These are phyloP conservation scores for Sebastes alutus DNA, from an alignment of 2,797 vertebrate species.

Conservation along the genomic window DNA sequence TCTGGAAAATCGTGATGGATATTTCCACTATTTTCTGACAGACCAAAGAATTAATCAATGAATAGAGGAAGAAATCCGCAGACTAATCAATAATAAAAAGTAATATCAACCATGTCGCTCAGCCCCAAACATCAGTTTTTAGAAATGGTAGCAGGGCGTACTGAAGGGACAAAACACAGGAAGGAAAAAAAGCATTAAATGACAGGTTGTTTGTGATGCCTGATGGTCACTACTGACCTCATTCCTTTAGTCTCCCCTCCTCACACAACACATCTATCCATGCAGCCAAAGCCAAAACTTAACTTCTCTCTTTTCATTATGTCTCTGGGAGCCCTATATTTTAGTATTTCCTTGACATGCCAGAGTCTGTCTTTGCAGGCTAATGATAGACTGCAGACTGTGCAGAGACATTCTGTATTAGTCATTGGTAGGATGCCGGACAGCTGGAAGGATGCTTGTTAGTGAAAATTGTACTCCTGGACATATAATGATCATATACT, in stretches of 20 bases:
- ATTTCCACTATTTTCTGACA: background rate
- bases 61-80: background rate
- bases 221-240: conserved; percentile 20
- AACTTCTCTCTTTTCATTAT: conserved; percentile 44
- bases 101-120: no score
- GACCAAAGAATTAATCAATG: background rate
- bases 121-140: background rate
- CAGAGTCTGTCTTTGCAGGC: conserved; percentile 50
- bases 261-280: conserved; percentile 23
- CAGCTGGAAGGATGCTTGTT: conserved; percentile 56
- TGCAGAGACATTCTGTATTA: conserved; percentile 50
- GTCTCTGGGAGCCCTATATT: conserved; percentile 53
- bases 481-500: background rate
- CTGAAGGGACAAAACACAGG: background rate
- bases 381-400: conserved; percentile 67
- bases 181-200: background rate
- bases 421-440: conserved; percentile 51
- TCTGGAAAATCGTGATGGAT: background rate
- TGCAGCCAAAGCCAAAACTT: conserved; percentile 26
- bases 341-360: conserved; percentile 63
- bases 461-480: conserved; percentile 16
- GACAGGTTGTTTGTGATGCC: conserved; percentile 4
- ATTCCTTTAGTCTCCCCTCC: background rate
- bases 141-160: background rate
- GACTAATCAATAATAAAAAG: background rate